Base-by-base conservation (phyloP, 2,113 vertebrate species). In the Benitochromis conjunctus region DNA sequence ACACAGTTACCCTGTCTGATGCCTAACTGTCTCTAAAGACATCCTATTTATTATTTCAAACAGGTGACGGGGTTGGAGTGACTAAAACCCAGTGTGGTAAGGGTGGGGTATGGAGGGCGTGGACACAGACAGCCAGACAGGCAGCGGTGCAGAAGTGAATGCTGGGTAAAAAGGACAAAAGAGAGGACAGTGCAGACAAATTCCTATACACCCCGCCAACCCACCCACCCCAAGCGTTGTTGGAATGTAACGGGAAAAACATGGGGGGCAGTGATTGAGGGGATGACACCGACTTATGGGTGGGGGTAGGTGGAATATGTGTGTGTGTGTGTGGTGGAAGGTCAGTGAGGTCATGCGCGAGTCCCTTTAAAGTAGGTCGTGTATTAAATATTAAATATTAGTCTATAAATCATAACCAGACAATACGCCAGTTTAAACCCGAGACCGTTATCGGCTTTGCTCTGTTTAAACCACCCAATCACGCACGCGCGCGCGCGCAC, bases 311-410 rank as follows among this genome's bases (percentile, higher is more conserved):
- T 79, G 31, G 34, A 34, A 36, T 26, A 13, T n/a, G 46, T 62
- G 71, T 62, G 76, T 58, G 76, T 58, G 54, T 77, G 58, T 79
- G 18, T 54, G 69, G 38, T 38, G 29, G 43, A 21, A 51, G 92
- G 92, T 89, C 89, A 89, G 18, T n/a, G 14, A 89, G 86, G 80
- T 60, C 58, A 78, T 82, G 41, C 38, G 57, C 64, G 29, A 81
- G 58, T 85, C 80, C 55, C 19, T 89, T 82, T 46, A 82, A 94
- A 95, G 79, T 88, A 60, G 93, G 93, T 94, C 91, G 86, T 16
- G 79, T 79, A 79, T 95, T 80, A 94, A 95, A 94, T 90, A 93
- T 94, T 84, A 78, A 94, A 90, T 57, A 82, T 87, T 69, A 69
- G 74, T 94, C 79, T 46, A 55, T 94, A 90, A 94, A 90, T 93